These are phyloP conservation scores for Brenthis daphne DNA, from an alignment of 2,888 invertebrate species.

Conservation along the genomic window DNA sequence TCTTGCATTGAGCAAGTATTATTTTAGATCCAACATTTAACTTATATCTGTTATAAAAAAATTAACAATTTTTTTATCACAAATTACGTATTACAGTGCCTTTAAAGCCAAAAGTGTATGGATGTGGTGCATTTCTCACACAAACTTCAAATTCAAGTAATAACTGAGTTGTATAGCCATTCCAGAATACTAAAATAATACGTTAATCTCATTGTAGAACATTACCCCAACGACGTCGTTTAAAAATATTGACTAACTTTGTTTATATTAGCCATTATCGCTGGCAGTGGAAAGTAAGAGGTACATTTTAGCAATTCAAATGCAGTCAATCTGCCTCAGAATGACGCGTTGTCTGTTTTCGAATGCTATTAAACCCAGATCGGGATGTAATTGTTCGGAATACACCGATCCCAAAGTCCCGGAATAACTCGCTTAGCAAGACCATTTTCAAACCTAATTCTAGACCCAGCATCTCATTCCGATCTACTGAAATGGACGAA, in stretches of 20 bases:
- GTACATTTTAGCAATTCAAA: conserved; percentile 30
- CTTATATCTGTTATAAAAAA: no score
- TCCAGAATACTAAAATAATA: no score
- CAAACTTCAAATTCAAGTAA: no score
- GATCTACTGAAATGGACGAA: conserved; percentile 11
- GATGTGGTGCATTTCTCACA: no score
- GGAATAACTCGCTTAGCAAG: conserved; percentile 24
- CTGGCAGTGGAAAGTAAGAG: neutral
- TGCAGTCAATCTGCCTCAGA: conserved; percentile 24
- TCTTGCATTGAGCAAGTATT: no score
- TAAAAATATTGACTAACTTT: neutral
- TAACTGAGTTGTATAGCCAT: no score
- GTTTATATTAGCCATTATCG: conserved; percentile 7
- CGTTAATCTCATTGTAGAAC: no score
- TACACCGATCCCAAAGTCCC: conserved; percentile 21
- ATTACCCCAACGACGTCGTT: neutral
- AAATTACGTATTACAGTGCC: no score
- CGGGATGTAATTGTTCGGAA: conserved; percentile 31
- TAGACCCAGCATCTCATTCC: conserved; percentile 17
- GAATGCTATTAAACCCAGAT: conserved; percentile 29
- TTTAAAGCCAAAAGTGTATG: no score
- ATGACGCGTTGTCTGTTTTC: conserved; percentile 32
- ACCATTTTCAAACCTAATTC: conserved; percentile 19
- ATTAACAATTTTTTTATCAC: no score
- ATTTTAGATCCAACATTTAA: no score